Conservation (phyloP, 2,797 vertebrate genomes). For the Melanogrammus aeglefinus region DNA sequence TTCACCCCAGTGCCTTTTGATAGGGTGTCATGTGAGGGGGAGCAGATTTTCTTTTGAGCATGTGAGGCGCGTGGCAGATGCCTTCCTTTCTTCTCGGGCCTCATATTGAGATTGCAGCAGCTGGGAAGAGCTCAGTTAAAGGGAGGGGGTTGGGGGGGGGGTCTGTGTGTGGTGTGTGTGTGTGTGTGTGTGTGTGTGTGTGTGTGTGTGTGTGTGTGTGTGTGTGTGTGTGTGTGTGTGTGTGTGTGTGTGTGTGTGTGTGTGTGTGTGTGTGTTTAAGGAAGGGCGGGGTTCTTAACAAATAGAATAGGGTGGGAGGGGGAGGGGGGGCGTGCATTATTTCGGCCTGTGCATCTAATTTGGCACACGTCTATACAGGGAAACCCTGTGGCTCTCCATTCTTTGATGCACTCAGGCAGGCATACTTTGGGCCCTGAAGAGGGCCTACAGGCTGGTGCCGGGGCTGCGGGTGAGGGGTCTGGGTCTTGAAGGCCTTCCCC, state of each 20-base stretch:
- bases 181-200: conserved; percentile 16
- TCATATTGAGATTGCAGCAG: conserved; percentile 72
- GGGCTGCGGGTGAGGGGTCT: neutral
- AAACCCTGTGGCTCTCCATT: conserved; percentile 38
- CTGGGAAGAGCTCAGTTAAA: conserved; percentile 67
- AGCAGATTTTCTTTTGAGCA: conserved; percentile 36
- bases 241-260: too few species aligned
- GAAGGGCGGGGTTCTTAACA: neutral
- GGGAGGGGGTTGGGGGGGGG: conserved; percentile 48
- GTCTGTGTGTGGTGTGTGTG: conserved; percentile 47
- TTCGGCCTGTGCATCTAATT: conserved; percentile 59
- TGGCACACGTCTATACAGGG: conserved; percentile 68
- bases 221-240: too few species aligned
- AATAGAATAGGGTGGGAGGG: conserved; percentile 39
- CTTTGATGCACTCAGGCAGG: conserved; percentile 52
- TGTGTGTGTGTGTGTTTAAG: neutral
- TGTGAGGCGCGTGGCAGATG: conserved; percentile 72
- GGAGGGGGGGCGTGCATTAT: conserved; percentile 48
- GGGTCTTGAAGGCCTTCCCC: conserved; percentile 36
- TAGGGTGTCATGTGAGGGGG: conserved; percentile 30
- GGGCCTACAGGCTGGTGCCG: conserved; percentile 38
- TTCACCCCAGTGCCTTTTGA: neutral
- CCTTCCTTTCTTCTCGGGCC: conserved; percentile 68
- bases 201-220: too few species aligned
- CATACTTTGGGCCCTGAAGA: conserved; percentile 7